These are phyloP conservation scores for Saguinus midas DNA, from an alignment of 2,113 vertebrate species.

Conservation along the genomic window DNA sequence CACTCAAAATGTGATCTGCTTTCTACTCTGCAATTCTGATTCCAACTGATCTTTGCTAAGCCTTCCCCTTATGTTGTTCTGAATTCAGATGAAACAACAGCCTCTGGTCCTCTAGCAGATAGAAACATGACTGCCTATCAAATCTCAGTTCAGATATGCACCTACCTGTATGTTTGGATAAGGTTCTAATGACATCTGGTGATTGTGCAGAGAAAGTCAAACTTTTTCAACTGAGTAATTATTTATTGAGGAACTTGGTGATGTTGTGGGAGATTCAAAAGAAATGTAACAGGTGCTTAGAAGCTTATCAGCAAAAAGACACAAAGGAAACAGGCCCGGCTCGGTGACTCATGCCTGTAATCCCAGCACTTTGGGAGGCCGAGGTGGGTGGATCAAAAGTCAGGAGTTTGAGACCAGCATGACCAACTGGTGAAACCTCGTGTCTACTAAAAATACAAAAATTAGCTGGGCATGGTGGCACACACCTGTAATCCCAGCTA, in stretches of 20 bases:
- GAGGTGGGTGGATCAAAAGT: no score
- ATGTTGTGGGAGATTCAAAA: not conserved
- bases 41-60: not conserved
- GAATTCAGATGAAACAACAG: not conserved
- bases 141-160: conserved; percentile 27
- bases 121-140: not conserved
- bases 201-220: conserved; percentile 18
- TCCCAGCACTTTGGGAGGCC: no score
- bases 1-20: not conserved
- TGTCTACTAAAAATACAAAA: no score
- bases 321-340: not conserved
- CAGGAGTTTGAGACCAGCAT: no score
- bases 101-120: not conserved
- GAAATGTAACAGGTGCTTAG: not conserved
- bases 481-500: no score
- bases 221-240: conserved; percentile 35
- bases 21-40: not conserved
- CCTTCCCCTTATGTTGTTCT: not conserved
- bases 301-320: not conserved
- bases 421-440: no score
- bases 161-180: not conserved
- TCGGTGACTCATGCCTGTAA: no score
- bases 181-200: conserved; percentile 50
- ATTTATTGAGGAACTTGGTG: conserved; percentile 36
- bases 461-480: no score